Evolutionary conservation across 1,140 invertebrate species (phyloP).

Genomic region (Drosophila murphyi): DNA sequence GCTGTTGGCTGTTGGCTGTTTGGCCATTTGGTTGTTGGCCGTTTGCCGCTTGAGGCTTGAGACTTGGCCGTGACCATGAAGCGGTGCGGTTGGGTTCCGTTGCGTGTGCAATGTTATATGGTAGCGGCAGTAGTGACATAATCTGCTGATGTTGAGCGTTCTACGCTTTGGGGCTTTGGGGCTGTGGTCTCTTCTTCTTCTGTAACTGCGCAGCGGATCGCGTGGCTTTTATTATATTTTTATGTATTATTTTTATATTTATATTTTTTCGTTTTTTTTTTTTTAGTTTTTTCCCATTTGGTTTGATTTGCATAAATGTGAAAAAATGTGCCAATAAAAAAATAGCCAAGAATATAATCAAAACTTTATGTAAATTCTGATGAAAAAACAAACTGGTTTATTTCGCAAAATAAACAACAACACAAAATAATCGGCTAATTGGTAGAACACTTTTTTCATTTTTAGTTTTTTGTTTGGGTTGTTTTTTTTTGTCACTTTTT

Average conservation of each 20-base stretch:
- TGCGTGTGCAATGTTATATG: slow-evolving; percentile 67
- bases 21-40: slow-evolving; percentile 16
- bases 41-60: slow-evolving; percentile 53
- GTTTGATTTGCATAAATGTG: slow-evolving; percentile 75
- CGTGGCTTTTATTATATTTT: slow-evolving; percentile 36
- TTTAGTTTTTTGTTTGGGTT: slow-evolving; percentile 22
- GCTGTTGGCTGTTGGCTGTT: slow-evolving; percentile 2
- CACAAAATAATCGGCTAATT: slow-evolving; percentile 60
- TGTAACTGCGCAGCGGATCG: slow-evolving; percentile 78
- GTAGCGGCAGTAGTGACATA: slow-evolving; percentile 63
- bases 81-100: slow-evolving; percentile 47
- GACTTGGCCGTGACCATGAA: slow-evolving; percentile 74
- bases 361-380: slow-evolving; percentile 78
- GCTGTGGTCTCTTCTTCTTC: slow-evolving; percentile 65
- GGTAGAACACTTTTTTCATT: slow-evolving; percentile 48
- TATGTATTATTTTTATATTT: slow-evolving; percentile 9
- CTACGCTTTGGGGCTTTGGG: slow-evolving; percentile 35
- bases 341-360: slow-evolving; percentile 68
- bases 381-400: slow-evolving; percentile 78
- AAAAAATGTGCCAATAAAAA: slow-evolving; percentile 74
- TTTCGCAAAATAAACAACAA: slow-evolving; percentile 71
- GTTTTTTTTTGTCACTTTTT: slow-evolving; percentile 61
- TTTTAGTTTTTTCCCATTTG: slow-evolving; percentile 1
- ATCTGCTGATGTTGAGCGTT: slow-evolving; percentile 73
- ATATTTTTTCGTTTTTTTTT: slow-evolving; percentile 16